Base-by-base conservation (phyloP, 2,797 vertebrate species). In the Pyrocephalus nanus region DNA sequence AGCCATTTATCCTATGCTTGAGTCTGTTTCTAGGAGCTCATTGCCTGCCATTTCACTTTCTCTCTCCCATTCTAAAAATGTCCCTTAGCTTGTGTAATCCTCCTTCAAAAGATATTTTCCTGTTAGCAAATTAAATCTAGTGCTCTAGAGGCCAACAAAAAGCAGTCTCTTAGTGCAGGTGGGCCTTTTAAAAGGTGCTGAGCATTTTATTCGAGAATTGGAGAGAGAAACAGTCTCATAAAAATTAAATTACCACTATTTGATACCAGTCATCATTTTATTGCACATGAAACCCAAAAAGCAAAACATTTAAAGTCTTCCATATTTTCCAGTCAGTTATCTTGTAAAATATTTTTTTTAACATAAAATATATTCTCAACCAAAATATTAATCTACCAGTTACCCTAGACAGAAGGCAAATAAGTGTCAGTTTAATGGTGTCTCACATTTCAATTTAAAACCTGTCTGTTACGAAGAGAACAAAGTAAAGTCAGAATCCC, bases 241-340 rank as follows among this genome's bases (percentile, higher is more conserved):
- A 96, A 95, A 96, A 91, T 90, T 80, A 96, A 94, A 96, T 92
- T 75, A 80, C 75, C 65, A 43, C 65, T 74, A 69, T 86, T 96
- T 96, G 92, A 95, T 88, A 96, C 81, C 47, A 95, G 84, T 94
- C 93, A 93, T 95, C 86, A 69, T 87, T 95, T 94, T 80, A 95
- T 75, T 91, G 84, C 81, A 87, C 73, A 83, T 94, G 89, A 95
- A 96, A 94, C 58, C 62, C 61, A n/a, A 65, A 91, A 94, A 96
- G 69, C 72, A 92, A 94, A 95, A 72, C 82, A 91, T 80, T 90
- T 66, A 77, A 87, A 74, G 8, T 48, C 47, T 72, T 61, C 69
- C n/a, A 3, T 50, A 80, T 88, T 91, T 94, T 87, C 18, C 40
- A 88, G 75, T 65, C 72, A 55, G n/a, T 64, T 88, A 65, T 75